These are phyloP conservation scores for Felis chaus DNA, from an alignment of 2,113 vertebrate genomes.

Conservation along the genomic window DNA sequence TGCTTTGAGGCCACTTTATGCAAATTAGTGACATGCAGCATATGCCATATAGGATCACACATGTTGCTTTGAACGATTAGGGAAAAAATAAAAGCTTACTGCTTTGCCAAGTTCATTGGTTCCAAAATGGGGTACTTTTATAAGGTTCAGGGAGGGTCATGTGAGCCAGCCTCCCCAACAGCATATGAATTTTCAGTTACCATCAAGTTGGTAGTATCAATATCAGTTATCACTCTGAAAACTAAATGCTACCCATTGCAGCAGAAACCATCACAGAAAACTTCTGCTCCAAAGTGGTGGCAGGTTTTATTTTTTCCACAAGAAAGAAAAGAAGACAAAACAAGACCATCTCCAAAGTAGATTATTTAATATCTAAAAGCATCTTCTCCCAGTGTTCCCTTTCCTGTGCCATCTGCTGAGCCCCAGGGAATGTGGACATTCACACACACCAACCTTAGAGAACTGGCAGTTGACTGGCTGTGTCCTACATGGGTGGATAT, in stretches of 20 bases:
- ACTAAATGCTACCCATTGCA: not conserved
- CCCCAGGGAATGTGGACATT: not conserved
- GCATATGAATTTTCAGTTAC: not conserved
- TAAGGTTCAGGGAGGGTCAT: not conserved
- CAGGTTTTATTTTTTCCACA: not conserved
- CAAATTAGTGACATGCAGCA: not conserved
- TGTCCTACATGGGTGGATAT: not conserved
- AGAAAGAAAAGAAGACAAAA: not conserved
- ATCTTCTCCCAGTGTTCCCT: not conserved
- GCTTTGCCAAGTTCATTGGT: not conserved
- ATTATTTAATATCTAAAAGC: not conserved
- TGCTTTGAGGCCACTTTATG: not conserved
- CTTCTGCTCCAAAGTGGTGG: not conserved
- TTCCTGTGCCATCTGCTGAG: not conserved
- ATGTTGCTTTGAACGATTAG: not conserved
- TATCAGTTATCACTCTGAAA: not conserved
- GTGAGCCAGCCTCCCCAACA: not conserved
- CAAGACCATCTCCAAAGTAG: not conserved
- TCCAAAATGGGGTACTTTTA: not conserved
- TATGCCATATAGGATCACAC: not conserved
- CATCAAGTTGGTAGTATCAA: not conserved
- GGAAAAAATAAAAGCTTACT: not conserved
- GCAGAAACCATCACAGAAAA: not conserved
- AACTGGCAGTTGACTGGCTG: not conserved
- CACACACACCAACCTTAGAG: not conserved